A percentile compares a stretch with the other conserved stretches of the same genome.
These are phyloP conservation scores for Euzophera pinguis DNA, from an alignment of 2,888 invertebrate genomes.

Conservation along the genomic window DNA sequence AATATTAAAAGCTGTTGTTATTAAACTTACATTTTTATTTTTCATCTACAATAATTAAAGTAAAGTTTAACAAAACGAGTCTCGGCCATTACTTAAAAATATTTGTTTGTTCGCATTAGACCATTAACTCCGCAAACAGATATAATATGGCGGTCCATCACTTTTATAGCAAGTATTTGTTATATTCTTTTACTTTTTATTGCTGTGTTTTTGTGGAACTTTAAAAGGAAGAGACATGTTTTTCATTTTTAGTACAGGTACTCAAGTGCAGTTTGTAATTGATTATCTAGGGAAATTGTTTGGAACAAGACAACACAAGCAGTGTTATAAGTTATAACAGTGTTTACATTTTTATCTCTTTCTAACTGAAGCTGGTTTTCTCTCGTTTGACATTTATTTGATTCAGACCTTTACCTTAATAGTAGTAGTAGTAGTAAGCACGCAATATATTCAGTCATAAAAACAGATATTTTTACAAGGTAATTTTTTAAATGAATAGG, in stretches of 20 bases:
- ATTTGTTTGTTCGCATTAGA: constrained; percentile 9
- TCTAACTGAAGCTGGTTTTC: no score
- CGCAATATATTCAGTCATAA: no score
- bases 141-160: constrained; percentile 20
- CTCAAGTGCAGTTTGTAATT: not conserved
- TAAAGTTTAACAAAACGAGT: not conserved
- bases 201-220: constrained; percentile 14
- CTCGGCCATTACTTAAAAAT: constrained; percentile 9
- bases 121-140: constrained; percentile 13
- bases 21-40: not conserved
- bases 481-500: no score
- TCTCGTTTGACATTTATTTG: no score
- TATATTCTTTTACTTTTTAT: constrained; percentile 18
- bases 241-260: constrained; percentile 11
- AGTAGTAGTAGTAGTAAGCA: no score
- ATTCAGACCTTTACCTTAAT: no score
- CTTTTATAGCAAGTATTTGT: constrained; percentile 22
- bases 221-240: constrained; percentile 13
- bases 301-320: not conserved
- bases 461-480: no score
- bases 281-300: not conserved
- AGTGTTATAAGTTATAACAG: no score
- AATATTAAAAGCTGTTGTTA: not conserved
- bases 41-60: not conserved
- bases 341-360: no score